Evolutionary conservation across 1,140 invertebrate genomes (phyloP).

Genomic region (Lucilia cuprina): DNA sequence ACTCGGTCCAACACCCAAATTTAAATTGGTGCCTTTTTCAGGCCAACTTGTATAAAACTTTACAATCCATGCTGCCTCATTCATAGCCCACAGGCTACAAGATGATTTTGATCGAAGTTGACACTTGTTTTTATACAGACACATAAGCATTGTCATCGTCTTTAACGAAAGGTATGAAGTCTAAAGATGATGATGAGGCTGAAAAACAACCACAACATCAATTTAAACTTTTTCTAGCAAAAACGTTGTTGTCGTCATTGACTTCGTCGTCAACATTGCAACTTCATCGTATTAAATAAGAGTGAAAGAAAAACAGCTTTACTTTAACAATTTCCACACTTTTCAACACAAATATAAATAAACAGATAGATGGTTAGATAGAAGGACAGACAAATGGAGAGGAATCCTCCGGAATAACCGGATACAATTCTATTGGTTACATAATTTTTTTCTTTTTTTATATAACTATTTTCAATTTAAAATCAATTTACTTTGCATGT

Average conservation of each 20-base stretch:
- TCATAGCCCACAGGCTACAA: neutral
- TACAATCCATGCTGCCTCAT: neutral
- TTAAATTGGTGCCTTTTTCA: no score
- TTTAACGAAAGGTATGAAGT: no score
- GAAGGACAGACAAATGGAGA: neutral
- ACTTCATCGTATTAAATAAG: neutral
- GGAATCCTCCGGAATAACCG: neutral
- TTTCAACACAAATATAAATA: neutral
- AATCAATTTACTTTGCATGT: constrained; percentile 12
- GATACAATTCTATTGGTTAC: neutral
- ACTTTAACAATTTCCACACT: neutral
- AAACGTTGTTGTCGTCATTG: neutral
- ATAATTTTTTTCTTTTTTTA: neutral
- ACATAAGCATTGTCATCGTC: neutral
- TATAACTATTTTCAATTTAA: neutral
- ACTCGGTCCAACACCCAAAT: no score
- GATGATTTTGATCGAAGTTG: constrained; percentile 2
- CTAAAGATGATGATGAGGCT: no score
- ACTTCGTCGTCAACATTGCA: no score
- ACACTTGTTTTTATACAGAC: neutral
- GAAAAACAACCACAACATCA: neutral
- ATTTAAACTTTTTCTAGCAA: neutral
- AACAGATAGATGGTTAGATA: neutral
- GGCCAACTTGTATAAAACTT: neutral
- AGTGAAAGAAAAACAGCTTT: neutral